Conservation (phyloP, 2,888 invertebrate species). For the Rhimphoctona megacephalus region DNA sequence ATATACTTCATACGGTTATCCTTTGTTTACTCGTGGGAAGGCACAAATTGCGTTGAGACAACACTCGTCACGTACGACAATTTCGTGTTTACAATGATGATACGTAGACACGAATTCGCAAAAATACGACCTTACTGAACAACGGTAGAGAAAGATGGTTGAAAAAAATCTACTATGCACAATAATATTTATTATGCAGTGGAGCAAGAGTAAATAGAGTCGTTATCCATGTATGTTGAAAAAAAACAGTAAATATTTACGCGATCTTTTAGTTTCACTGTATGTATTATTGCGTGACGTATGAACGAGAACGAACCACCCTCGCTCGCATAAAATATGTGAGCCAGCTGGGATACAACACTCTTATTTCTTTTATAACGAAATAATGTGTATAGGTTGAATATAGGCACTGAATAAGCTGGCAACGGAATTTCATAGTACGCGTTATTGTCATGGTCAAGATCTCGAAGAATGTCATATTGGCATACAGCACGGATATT, state of each 20-base stretch:
- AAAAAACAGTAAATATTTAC: neutral
- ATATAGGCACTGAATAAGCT: neutral
- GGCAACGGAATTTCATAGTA: neutral
- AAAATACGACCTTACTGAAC: slow-evolving; percentile 8
- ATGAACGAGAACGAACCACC: neutral
- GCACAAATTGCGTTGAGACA: slow-evolving; percentile 23
- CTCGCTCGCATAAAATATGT: slow-evolving; percentile 7
- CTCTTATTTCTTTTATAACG: slow-evolving; percentile 4
- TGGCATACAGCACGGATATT: neutral
- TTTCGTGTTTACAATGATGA: slow-evolving; percentile 12
- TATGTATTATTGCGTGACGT: slow-evolving; percentile 9
- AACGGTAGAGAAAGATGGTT: neutral
- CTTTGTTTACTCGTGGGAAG: slow-evolving; percentile 26
- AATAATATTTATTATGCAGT: slow-evolving; percentile 33
- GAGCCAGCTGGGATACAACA: slow-evolving; percentile 18
- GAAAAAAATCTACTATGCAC: slow-evolving; percentile 1
- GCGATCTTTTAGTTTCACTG: slow-evolving; percentile 10
- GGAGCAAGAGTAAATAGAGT: neutral
- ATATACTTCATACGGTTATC: neutral
- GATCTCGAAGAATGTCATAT: neutral
- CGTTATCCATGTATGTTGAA: neutral
- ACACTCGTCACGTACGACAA: slow-evolving; percentile 40
- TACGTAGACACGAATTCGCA: slow-evolving; percentile 23
- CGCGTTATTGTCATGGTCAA: neutral
- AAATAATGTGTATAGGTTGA: slow-evolving; percentile 9